phyloP scores from a whole-genome alignment of 2,888 invertebrate genomes.

The Sipha maydis region DNA sequence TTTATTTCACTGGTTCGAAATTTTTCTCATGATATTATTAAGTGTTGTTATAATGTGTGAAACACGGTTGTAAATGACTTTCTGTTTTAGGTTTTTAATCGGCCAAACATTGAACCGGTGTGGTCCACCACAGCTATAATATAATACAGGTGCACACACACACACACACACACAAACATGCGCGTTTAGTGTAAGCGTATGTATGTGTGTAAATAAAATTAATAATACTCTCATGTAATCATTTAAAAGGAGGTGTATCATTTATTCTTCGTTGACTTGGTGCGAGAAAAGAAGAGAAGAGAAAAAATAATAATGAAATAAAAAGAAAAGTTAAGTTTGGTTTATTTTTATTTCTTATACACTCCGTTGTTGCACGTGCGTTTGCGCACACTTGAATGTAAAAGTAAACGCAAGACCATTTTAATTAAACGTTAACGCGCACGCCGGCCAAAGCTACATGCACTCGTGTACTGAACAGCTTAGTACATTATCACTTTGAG shows the following conservation, averaged over 20 bases:
- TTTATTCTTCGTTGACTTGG: conserved; percentile 33
- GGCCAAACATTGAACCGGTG: conserved; percentile 45
- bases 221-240: conserved; percentile 13
- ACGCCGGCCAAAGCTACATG: conserved; percentile 17
- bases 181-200: neutral
- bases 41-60: conserved; percentile 37
- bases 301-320: neutral
- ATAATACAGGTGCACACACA: neutral
- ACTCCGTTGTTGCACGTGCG: neutral
- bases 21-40: neutral
- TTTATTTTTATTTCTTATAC: conserved; percentile 27
- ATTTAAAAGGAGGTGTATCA: conserved; percentile 39
- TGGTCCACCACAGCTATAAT: conserved; percentile 7
- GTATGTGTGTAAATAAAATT: conserved; percentile 30
- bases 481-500: conserved; percentile 52
- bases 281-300: neutral
- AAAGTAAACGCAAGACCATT: conserved; percentile 39
- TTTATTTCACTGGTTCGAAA: neutral
- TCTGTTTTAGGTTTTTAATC: conserved; percentile 42
- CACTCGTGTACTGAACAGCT: neutral
- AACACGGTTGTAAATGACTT: conserved; percentile 45
- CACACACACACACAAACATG: neutral
- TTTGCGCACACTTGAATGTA: neutral
- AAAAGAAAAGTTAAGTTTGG: conserved; percentile 16
- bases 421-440: conserved; percentile 53